phyloP scores from a whole-genome alignment of 2,113 vertebrate genomes.

The Anseranas semipalmata region DNA sequence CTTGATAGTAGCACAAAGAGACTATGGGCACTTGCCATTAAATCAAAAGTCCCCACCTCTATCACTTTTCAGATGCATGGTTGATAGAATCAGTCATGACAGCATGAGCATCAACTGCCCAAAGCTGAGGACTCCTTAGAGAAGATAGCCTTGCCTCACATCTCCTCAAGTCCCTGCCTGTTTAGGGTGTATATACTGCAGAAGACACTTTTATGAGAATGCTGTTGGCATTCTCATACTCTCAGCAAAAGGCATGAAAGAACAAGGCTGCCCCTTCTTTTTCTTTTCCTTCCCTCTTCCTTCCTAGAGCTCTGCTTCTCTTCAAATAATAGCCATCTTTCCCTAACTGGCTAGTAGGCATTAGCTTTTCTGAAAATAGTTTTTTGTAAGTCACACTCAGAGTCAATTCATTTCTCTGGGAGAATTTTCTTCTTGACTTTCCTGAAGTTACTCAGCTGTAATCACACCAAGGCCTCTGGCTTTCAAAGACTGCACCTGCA shows the following conservation, averaged over 20 bases:
- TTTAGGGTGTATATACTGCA: background rate
- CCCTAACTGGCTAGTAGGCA: background rate
- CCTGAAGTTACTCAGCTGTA: background rate
- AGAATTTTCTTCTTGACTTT: background rate
- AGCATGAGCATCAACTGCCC: background rate
- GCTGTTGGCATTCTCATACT: background rate
- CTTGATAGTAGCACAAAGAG: background rate
- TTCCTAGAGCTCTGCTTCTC: background rate
- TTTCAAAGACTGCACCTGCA: background rate
- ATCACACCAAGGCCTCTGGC: background rate
- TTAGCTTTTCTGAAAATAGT: background rate
- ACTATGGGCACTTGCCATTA: background rate
- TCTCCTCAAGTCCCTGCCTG: background rate
- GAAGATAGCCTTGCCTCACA: background rate
- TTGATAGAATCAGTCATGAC: background rate
- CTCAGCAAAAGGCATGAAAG: background rate
- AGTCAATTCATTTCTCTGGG: background rate
- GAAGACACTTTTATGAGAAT: background rate
- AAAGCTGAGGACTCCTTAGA: background rate
- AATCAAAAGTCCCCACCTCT: background rate
- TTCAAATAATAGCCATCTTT: background rate
- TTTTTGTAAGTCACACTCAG: background rate
- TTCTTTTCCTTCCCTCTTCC: background rate
- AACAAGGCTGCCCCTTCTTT: background rate
- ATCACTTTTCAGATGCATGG: background rate